phyloP scores from a whole-genome alignment of 2,797 vertebrate genomes.

The Takifugu ocellatus region DNA sequence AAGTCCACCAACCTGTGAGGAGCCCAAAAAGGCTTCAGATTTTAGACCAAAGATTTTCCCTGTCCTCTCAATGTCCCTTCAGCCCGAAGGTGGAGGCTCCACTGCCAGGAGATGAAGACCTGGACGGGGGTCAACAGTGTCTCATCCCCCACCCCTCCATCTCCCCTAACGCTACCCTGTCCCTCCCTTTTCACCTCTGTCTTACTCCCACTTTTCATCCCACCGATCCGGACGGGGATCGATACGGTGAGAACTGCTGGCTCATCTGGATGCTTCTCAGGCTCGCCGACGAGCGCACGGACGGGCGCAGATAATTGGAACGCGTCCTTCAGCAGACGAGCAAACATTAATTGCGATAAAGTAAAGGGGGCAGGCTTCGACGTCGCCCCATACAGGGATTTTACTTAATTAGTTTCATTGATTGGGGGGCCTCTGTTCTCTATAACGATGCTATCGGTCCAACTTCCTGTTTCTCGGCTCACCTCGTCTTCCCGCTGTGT shows the following conservation, averaged over 20 bases:
- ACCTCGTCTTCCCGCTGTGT: conserved; percentile 16
- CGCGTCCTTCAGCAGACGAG: conserved; percentile 7
- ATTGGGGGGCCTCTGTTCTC: conserved; percentile 35
- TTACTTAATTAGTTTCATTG: conserved; percentile 58
- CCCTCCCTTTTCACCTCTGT: conserved; percentile 14
- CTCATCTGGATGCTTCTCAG: conserved; percentile 38
- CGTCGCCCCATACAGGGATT: conserved; percentile 39
- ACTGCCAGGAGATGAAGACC: conserved; percentile 55
- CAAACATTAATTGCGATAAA: conserved; percentile 43
- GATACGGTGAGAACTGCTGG: conserved; percentile 41
- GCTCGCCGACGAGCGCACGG: conserved; percentile 4
- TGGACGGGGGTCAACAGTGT: conserved; percentile 54
- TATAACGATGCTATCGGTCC: conserved; percentile 35
- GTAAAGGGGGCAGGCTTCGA: conserved; percentile 30
- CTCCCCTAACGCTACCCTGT: conserved; percentile 30
- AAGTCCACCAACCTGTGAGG: conserved; percentile 93
- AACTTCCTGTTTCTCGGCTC: conserved; percentile 24
- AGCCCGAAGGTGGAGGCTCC: conserved; percentile 33
- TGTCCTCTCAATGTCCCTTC: conserved; percentile 5
- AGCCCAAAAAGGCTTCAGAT: neutral
- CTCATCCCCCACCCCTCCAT: conserved; percentile 43
- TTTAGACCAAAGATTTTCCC: neutral
- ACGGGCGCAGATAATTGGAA: neutral
- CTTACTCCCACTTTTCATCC: conserved; percentile 25
- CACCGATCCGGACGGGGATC: conserved; percentile 38